Conservation (phyloP, 2,888 invertebrate genomes). For the Drosophila siamana region DNA sequence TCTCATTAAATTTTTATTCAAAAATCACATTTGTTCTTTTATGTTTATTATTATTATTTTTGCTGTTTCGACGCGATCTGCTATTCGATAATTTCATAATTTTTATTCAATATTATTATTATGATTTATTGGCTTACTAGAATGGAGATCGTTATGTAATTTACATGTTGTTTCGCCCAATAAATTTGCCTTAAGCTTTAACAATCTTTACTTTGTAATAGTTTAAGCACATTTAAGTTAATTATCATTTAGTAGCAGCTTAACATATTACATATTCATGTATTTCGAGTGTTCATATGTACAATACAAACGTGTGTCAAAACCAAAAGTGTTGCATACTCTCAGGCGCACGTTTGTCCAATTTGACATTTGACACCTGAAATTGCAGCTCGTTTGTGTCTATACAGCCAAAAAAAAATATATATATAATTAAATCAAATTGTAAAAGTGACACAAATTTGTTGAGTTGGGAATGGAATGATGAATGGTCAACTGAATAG, state of each 20-base stretch:
- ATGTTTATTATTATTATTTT: constrained; percentile 25
- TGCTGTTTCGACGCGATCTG: constrained; percentile 60
- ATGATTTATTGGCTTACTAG: constrained; percentile 51
- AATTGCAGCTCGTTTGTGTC: constrained; percentile 40
- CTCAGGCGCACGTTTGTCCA: constrained; percentile 20
- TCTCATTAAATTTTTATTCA: constrained; percentile 79
- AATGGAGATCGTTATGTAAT: constrained; percentile 66
- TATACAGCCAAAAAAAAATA: constrained; percentile 33
- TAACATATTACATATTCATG: constrained; percentile 46
- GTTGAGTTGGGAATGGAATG: constrained; percentile 17
- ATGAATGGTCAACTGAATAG: constrained; percentile 42
- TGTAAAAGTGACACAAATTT: constrained; percentile 34
- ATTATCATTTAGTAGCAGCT: constrained; percentile 51
- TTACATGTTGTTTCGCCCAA: constrained; percentile 54
- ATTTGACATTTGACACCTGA: constrained; percentile 31
- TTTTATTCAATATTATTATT: constrained; percentile 38
- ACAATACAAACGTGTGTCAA: constrained; percentile 44
- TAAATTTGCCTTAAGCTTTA: constrained; percentile 68
- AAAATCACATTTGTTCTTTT: constrained; percentile 79
- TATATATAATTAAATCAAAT: constrained; percentile 54
- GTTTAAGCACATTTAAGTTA: constrained; percentile 57
- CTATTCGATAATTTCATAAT: constrained; percentile 54
- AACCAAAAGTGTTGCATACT: constrained; percentile 25
- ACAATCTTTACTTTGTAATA: constrained; percentile 74
- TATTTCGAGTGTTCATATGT: constrained; percentile 39